A percentile compares a stretch with the other conserved stretches of the same genome.
phyloP scores from a whole-genome alignment of 2,797 vertebrate genomes.

The Salmo trutta region DNA sequence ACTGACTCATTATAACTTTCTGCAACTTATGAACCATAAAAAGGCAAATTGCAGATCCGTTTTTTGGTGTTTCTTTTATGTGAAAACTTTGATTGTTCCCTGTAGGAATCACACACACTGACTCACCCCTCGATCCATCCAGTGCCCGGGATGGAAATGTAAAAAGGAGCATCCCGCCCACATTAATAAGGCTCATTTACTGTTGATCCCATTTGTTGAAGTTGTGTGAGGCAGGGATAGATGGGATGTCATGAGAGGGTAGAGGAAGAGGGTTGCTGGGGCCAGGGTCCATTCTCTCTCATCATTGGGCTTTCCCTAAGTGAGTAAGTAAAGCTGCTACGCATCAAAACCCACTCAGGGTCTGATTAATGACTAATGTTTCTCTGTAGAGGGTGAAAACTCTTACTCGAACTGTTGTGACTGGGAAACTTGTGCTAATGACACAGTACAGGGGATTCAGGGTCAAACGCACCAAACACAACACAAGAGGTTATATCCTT shows the following conservation, averaged over 20 bases:
- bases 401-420: neutral
- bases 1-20: slow-evolving; percentile 59
- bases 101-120: slow-evolving; percentile 20
- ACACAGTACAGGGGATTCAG: slow-evolving; percentile 17
- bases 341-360: slow-evolving; percentile 1
- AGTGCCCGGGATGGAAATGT: neutral
- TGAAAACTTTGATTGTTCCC: slow-evolving; percentile 33
- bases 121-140: slow-evolving; percentile 5
- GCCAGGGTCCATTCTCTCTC: neutral
- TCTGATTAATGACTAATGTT: slow-evolving; percentile 1
- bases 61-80: slow-evolving; percentile 32
- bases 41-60: slow-evolving; percentile 63
- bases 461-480: slow-evolving; percentile 25
- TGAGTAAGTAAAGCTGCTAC: neutral
- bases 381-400: neutral
- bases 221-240: neutral
- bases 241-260: neutral
- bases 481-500: slow-evolving; percentile 46
- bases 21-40: slow-evolving; percentile 66
- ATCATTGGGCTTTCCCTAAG: neutral
- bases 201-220: slow-evolving; percentile 14
- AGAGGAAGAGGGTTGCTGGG: neutral
- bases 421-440: slow-evolving; percentile 30
- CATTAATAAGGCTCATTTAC: slow-evolving; percentile 35
- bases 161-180: slow-evolving; percentile 4